Evolutionary conservation across 1,140 invertebrate genomes (phyloP), one percentile per base, ranked within the genome.

Genomic region (Drosophila lacertosa): DNA sequence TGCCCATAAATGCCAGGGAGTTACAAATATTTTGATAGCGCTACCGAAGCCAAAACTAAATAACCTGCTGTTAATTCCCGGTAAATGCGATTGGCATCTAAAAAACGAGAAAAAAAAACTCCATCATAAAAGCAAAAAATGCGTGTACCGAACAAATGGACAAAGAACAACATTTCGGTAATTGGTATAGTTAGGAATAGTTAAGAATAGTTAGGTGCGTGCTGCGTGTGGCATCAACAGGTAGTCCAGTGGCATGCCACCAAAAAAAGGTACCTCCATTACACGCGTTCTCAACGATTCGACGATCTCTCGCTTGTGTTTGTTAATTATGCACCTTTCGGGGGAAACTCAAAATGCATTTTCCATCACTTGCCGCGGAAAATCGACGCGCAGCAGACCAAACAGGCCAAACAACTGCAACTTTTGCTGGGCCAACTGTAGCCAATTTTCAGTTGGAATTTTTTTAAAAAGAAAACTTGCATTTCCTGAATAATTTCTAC

Each of bases 1-100:
- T 71, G 60, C 26, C 55, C 64, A 65, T 78, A 74, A 74, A 71
- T 83, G 66, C 60, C 51, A 37, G 32, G 37, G 32, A 88, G 64
- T 86, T 81, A 81, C 81, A 86, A 84, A 86, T 81, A 84, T 84
- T 84, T 81, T 84, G 77, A 84, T 86, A 71, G 53, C 32, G 62
- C 62, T 71, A 66, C 68, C 45, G 62, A 47, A 39, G 35, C 29
- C 16, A 29, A 11, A 15, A 20, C 50, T 33, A 15, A 48, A 24
- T 37, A 39, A 45, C 13, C 50, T 37, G 75, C 22, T 26, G 40
- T 32, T 67, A 80, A 73, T 84, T 84, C 81, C 42, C 37, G 57
- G 77, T 81, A 84, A 86, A 77, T 63, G 57, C 70, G 80, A 83
- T 83, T 84, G 81, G 48, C 71, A 76, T 84, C 80, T 63, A 45